Evolutionary conservation across 2,797 vertebrate genomes (phyloP).

Genomic region (Antennarius maculatus): DNA sequence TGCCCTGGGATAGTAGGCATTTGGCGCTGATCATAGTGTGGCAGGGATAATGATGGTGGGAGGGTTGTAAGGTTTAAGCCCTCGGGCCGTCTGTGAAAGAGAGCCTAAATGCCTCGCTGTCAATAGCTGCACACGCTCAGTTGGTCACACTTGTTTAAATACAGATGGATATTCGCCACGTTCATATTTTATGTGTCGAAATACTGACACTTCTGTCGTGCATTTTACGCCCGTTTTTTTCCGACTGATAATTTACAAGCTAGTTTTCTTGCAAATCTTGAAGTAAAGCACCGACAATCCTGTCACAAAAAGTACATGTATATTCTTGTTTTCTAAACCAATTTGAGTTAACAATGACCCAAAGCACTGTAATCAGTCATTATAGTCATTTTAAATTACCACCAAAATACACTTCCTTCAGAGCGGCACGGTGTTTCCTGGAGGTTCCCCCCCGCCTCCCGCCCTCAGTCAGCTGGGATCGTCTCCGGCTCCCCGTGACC

Average conservation of each 20-base stretch:
- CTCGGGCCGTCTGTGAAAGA: conserved; percentile 76
- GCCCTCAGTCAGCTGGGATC: too few relatives aligned
- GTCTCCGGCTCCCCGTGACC: too few relatives aligned
- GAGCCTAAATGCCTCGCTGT: conserved; percentile 69
- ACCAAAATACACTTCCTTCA: conserved; percentile 14
- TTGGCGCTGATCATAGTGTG: conserved; percentile 82
- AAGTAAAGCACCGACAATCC: background rate
- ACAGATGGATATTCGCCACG: conserved; percentile 66
- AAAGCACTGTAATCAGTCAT: background rate
- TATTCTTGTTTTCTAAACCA: background rate
- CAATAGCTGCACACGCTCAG: conserved; percentile 77
- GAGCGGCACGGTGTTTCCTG: too few relatives aligned
- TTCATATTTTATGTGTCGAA: conserved; percentile 66
- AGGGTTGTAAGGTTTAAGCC: conserved; percentile 72
- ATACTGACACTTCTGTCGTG: conserved; percentile 39
- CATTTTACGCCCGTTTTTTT: background rate
- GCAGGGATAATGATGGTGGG: conserved; percentile 71
- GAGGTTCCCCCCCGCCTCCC: too few relatives aligned
- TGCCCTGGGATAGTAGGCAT: conserved; percentile 91
- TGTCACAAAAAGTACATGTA: background rate
- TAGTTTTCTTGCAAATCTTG: background rate
- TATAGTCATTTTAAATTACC: conserved; percentile 14
- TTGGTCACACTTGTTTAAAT: conserved; percentile 76
- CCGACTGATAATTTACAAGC: background rate
- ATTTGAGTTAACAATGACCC: conserved; percentile 22